phyloP scores from a whole-genome alignment of 2,113 vertebrate genomes.

The Lepus timidus region DNA sequence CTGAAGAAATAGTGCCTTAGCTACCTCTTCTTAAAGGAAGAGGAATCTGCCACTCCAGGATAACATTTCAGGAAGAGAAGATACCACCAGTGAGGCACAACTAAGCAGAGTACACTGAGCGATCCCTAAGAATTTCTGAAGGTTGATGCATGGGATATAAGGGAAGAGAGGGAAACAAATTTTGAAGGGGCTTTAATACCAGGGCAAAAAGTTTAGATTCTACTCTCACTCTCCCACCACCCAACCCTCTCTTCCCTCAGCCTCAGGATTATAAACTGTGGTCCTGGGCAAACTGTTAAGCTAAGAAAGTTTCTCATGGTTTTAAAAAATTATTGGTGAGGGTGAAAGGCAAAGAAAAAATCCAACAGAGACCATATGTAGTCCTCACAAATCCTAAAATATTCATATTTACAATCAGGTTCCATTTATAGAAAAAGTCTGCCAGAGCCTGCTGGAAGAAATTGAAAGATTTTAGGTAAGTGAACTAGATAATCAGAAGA shows the following conservation, averaged over 20 bases:
- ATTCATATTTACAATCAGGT: not conserved
- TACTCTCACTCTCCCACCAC: not conserved
- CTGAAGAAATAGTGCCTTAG: conserved; percentile 11
- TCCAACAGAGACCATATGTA: not conserved
- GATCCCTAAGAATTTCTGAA: not conserved
- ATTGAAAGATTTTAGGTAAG: conserved; percentile 28
- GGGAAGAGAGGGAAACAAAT: not conserved
- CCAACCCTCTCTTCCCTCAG: not conserved
- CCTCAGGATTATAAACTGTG: conserved; percentile 24
- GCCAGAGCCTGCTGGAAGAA: not conserved
- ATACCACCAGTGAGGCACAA: not conserved
- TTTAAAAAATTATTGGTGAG: not conserved
- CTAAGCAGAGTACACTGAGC: not conserved
- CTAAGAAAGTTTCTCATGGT: conserved; percentile 2
- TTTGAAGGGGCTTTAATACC: not conserved
- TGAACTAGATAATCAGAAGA: conserved; percentile 23
- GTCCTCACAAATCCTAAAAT: not conserved
- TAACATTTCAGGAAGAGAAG: not conserved
- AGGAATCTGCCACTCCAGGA: not conserved
- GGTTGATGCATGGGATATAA: not conserved
- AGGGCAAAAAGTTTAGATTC: not conserved
- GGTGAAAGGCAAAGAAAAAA: not conserved
- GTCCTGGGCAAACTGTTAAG: not conserved
- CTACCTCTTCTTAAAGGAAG: conserved; percentile 46
- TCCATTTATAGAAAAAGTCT: conserved; percentile 40